Evolutionary conservation across 2,888 invertebrate species (phyloP).

Genomic region (Nudaria mundana): DNA sequence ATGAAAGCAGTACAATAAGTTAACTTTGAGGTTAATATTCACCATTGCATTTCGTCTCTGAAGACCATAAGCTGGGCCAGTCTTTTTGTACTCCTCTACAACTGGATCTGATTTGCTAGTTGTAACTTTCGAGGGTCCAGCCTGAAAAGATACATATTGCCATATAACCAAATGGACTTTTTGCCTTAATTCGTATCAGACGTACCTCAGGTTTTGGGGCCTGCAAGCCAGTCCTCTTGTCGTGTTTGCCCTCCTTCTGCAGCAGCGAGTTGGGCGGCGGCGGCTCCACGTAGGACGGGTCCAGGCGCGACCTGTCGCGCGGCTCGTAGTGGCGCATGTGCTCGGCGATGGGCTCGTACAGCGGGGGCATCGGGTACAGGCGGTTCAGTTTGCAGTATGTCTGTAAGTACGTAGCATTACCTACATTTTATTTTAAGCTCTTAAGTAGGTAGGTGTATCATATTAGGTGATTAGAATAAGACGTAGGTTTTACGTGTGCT

Average conservation of each 20-base stretch:
- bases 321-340: slow-evolving; percentile 54
- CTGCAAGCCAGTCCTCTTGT: slow-evolving; percentile 34
- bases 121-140: slow-evolving; percentile 26
- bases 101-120: slow-evolving; percentile 14
- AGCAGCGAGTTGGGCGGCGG: slow-evolving; percentile 22
- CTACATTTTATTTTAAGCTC: too few species aligned
- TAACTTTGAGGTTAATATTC: too few species aligned
- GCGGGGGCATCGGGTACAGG: slow-evolving; percentile 58
- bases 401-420: too few species aligned
- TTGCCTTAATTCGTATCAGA: neutral
- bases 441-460: too few species aligned
- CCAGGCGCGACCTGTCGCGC: slow-evolving; percentile 43
- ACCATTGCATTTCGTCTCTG: slow-evolving; percentile 42
- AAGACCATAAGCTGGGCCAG: slow-evolving; percentile 55
- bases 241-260: neutral
- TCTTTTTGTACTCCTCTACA: slow-evolving; percentile 45
- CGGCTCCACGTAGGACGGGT: slow-evolving; percentile 31
- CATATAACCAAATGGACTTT: neutral
- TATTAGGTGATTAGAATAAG: too few species aligned
- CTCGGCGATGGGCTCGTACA: slow-evolving; percentile 49
- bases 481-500: too few species aligned
- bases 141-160: slow-evolving; percentile 24
- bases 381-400: slow-evolving; percentile 64
- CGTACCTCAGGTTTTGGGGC: slow-evolving; percentile 5
- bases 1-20: too few species aligned